Percentiles rank a stretch among this genome's conserved stretches.
These are phyloP conservation scores for Sylvietta virens DNA, from an alignment of 2,113 vertebrate genomes.

Conservation along the genomic window DNA sequence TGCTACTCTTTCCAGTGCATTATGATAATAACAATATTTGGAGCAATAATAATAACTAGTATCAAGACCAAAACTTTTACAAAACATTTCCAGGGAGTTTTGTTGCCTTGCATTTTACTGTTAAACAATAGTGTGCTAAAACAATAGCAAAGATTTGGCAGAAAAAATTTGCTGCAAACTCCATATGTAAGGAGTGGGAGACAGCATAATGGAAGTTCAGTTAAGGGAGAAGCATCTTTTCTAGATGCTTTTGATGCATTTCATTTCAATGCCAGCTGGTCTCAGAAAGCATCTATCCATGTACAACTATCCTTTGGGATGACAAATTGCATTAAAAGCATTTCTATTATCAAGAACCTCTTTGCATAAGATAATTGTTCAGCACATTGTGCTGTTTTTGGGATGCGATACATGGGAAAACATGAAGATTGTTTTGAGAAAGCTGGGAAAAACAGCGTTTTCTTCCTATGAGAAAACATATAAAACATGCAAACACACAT, in stretches of 20 bases:
- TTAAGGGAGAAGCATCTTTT: neutral
- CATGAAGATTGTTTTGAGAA: slow-evolving; percentile 30
- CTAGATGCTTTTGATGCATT: neutral
- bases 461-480: neutral
- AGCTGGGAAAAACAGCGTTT: neutral
- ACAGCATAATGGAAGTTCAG: neutral
- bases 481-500: neutral
- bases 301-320: neutral
- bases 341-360: slow-evolving; percentile 14
- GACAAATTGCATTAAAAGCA: slow-evolving; percentile 8
- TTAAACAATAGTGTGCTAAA: neutral
- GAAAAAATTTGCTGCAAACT: neutral
- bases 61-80: neutral
- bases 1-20: neutral
- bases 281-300: neutral
- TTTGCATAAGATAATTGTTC: neutral
- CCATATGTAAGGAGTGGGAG: neutral
- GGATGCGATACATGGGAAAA: neutral
- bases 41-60: neutral
- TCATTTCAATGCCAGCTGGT: neutral
- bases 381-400: neutral
- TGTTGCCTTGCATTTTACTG: neutral
- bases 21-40: neutral
- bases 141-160: neutral
- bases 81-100: neutral